Base-by-base conservation (phyloP, 2,113 vertebrate species). In the Upupa epops region DNA sequence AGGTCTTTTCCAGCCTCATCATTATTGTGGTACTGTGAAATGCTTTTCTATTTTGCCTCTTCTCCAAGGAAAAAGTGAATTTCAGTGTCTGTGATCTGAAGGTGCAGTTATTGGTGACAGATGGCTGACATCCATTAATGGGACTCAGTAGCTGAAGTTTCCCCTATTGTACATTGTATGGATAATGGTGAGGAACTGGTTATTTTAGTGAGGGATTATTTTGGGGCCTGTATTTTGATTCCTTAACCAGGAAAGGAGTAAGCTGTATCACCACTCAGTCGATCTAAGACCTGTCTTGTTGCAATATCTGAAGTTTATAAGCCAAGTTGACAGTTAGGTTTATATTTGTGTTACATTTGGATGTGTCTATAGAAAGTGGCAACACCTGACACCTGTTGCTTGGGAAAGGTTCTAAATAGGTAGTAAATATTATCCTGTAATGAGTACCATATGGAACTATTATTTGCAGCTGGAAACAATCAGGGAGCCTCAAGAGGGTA, bases 381-480 rank as follows among this genome's bases (percentile, higher is more conserved):
- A 96, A 94, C 60, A 95, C 86, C 74, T 78, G 84, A 87, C 89
- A 86, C 92, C 93, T 90, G 94, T 81, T 89, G 78, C 78, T 71
- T 84, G 80, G 66, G 72, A 92, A 91, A 81, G 81, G 82, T 72
- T 87, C 84, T 95, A 81, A 95, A 86, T 92, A 72, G 49, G 75
- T 59, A 91, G 70, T 96, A 93, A 92, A 92, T 95, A 77, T 93
- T 94, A 90, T 83, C 55, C 72, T 88, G 74, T 96, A 96, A 96
- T 94, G 86, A 92, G 69, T 89, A 75, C 95, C 97, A 95, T 80
- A 91, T 96, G 96, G 88, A 56, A 56, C 31, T 92, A 70, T 90
- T 94, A 90, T 73, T 94, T 93, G 88, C 95, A 96, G 95, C 96
- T 97, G 96, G 95, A 95, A 97, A 75, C 96, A 95, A 96, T 97